Evolutionary conservation across 2,797 vertebrate species (phyloP).

Genomic region (Xenopus petersii): DNA sequence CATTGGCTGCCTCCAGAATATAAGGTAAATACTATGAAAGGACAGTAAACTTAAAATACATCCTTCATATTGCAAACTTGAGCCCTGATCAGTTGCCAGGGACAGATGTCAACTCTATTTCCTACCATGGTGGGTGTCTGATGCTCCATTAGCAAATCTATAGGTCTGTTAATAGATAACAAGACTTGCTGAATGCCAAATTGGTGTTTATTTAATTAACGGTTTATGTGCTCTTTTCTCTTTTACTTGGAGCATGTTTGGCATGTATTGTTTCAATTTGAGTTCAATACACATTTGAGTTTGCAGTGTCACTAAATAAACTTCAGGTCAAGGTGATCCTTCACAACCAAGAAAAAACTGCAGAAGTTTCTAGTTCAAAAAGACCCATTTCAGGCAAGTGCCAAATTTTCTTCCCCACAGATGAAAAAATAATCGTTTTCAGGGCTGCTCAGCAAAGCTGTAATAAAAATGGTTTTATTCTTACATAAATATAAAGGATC

Average conservation of each 20-base stretch:
- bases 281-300: conserved; percentile 10
- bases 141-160: no score
- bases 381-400: conserved; percentile 14
- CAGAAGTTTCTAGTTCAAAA: conserved; percentile 3
- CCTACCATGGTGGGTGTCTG: no score
- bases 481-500: conserved; percentile 33
- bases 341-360: background rate
- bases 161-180: no score
- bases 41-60: no score
- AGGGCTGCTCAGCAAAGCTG: background rate
- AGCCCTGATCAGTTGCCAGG: no score
- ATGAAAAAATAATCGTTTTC: conserved; percentile 24
- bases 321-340: conserved; percentile 4
- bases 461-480: background rate
- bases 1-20: no score
- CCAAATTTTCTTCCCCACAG: conserved; percentile 24
- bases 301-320: conserved; percentile 36
- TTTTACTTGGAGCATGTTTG: background rate
- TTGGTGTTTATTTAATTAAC: no score
- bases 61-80: no score
- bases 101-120: no score
- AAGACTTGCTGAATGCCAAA: no score
- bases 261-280: conserved; percentile 18
- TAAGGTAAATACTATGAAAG: no score
- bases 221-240: background rate